Evolutionary conservation across 2,888 invertebrate genomes (phyloP).

Genomic region (Callyntrura sp.): DNA sequence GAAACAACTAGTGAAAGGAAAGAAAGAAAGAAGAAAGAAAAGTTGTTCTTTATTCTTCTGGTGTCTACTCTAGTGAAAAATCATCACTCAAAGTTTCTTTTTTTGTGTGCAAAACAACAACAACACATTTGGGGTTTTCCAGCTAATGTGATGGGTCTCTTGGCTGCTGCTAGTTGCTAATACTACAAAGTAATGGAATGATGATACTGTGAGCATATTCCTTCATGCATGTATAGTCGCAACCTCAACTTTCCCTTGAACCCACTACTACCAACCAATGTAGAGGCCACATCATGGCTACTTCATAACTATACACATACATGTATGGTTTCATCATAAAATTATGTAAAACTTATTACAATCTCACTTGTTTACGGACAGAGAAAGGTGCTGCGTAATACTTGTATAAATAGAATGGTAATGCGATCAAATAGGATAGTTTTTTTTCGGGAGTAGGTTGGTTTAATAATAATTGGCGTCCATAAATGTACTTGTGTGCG

Average conservation of each 20-base stretch:
- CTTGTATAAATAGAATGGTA: slow-evolving; percentile 10
- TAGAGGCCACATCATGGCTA: not conserved
- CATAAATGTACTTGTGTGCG: not conserved
- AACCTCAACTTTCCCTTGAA: not conserved
- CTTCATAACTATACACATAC: not conserved
- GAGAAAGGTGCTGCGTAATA: slow-evolving; percentile 2
- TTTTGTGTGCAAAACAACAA: not conserved
- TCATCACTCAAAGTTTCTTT: slow-evolving; percentile 34
- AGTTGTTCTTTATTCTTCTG: not conserved
- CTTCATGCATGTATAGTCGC: not conserved
- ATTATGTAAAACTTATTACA: slow-evolving; percentile 3
- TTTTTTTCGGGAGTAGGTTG: slow-evolving; percentile 1
- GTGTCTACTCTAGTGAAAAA: slow-evolving; percentile 20
- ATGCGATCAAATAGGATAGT: slow-evolving; percentile 37
- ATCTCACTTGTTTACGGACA: not conserved
- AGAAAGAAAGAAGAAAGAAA: slow-evolving; percentile 10
- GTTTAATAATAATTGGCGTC: slow-evolving; percentile 2
- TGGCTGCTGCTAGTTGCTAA: not conserved
- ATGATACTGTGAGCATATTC: not conserved
- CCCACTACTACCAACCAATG: not conserved
- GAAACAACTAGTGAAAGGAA: slow-evolving; percentile 11
- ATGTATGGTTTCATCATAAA: not conserved
- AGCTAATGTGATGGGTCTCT: slow-evolving; percentile 2
- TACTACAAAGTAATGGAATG: not conserved
- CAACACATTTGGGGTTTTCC: not conserved